Evolutionary conservation across 2,113 vertebrate genomes (phyloP), one percentile per base, ranked within the genome.

Genomic region (Oryzias woworae): DNA sequence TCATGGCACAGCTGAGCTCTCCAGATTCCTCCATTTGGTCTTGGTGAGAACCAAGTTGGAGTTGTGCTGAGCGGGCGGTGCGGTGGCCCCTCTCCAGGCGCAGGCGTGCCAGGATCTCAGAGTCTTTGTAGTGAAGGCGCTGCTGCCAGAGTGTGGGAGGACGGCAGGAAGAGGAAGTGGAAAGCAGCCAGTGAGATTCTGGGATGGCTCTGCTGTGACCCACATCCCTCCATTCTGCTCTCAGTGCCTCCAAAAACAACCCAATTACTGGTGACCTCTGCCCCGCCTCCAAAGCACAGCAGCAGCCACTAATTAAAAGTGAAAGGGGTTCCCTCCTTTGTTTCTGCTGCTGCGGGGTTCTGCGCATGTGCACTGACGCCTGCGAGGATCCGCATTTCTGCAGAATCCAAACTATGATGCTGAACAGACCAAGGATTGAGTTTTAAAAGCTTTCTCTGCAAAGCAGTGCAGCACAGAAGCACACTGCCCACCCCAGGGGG

Each of bases 201-300:
- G 80, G 85, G 79, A 86, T 86, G 65, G 69, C 71, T 81, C 80
- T 4, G n/a, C 73, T 69, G 47, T 89, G 86, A 90, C 87, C 90
- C 83, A 87, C 65, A 90, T 90, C 84, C 73, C 62, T 76, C 67
- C 63, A 72, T 87, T 90, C 80, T 81, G 84, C 86, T 87, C 85
- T 77, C 81, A 85, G 85, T 83, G 78, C 73, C 71, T 88, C 72
- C 81, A 87, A 54, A 90, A 86, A 84, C 85, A 89, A 86, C 84
- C 87, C 87, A 90, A 90, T 90, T 91, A 89, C 78, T 76, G 67
- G 71, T 89, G 88, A 91, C 86, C 86, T 79, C 74, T 71, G 78
- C 61, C 66, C 84, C 54, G 65, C 82, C 84, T 89, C 86, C 79
- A 80, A 80, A 86, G 84, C 84, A 76, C 83, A 81, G 87, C 79